Conservation (phyloP, 2,888 invertebrate genomes). For the Sminthurinus aureus region DNA sequence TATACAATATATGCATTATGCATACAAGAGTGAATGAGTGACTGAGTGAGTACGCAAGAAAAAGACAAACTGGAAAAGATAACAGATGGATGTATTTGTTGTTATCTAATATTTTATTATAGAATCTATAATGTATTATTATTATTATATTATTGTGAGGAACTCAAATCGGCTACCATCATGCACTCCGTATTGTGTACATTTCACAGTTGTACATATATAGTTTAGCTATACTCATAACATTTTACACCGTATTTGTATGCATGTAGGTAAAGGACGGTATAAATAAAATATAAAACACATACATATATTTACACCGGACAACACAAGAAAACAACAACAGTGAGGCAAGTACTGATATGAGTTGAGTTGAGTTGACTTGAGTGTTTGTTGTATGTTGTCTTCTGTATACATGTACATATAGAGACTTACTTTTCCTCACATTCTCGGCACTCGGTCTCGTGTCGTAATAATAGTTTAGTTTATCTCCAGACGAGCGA, state of each 20-base stretch:
- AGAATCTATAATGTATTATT: no score
- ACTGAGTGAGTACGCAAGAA: neutral
- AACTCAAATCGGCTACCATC: no score
- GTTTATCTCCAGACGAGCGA: neutral
- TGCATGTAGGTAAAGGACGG: no score
- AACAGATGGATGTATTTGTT: slow-evolving; percentile 28
- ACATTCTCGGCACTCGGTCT: neutral
- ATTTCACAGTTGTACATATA: no score
- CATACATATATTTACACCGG: neutral
- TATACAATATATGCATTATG: no score
- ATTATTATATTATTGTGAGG: no score
- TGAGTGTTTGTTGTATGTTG: neutral
- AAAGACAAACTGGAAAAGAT: slow-evolving; percentile 33
- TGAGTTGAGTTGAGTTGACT: neutral
- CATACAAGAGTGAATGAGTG: neutral
- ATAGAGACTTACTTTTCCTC: neutral
- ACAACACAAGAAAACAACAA: no score
- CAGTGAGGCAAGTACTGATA: neutral
- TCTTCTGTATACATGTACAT: neutral
- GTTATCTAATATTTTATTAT: neutral
- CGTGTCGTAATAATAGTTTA: slow-evolving; percentile 9
- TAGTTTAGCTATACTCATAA: no score
- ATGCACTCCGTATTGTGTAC: no score
- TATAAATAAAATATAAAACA: no score
- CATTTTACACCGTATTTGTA: no score